Conservation (phyloP, 2,888 invertebrate species). For the Margaritifera margaritifera region DNA sequence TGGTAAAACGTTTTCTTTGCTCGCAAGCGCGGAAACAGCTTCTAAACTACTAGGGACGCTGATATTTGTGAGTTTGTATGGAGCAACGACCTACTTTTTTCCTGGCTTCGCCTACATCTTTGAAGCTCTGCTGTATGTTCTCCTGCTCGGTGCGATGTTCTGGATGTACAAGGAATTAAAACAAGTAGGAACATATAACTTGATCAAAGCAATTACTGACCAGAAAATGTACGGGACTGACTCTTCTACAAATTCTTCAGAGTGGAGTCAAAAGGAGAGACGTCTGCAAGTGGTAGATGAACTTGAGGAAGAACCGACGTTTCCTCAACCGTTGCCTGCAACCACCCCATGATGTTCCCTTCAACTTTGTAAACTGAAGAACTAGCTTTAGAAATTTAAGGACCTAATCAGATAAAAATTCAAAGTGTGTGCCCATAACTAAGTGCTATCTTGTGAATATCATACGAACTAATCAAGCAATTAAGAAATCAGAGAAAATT, state of each 20-base stretch:
- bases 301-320: conserved; percentile 39
- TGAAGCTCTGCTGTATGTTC: conserved; percentile 57
- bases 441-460: too few species aligned
- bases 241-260: not conserved
- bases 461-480: too few species aligned
- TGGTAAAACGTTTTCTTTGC: conserved; percentile 68
- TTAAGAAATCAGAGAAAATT: too few species aligned
- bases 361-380: too few species aligned
- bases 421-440: too few species aligned
- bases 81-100: conserved; percentile 61
- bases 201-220: conserved; percentile 42
- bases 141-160: conserved; percentile 42
- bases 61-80: conserved; percentile 66
- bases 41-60: conserved; percentile 66
- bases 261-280: conserved; percentile 2
- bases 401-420: too few species aligned
- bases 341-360: conserved; percentile 36
- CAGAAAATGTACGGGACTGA: conserved; percentile 33
- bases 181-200: conserved; percentile 39
- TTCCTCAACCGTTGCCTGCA: conserved; percentile 45
- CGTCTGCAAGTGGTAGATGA: conserved; percentile 46
- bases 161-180: conserved; percentile 42
- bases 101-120: conserved; percentile 65
- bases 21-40: conserved; percentile 67
- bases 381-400: too few species aligned